Evolutionary conservation across 2,113 vertebrate genomes (phyloP).

Genomic region (Recurvirostra avosetta): DNA sequence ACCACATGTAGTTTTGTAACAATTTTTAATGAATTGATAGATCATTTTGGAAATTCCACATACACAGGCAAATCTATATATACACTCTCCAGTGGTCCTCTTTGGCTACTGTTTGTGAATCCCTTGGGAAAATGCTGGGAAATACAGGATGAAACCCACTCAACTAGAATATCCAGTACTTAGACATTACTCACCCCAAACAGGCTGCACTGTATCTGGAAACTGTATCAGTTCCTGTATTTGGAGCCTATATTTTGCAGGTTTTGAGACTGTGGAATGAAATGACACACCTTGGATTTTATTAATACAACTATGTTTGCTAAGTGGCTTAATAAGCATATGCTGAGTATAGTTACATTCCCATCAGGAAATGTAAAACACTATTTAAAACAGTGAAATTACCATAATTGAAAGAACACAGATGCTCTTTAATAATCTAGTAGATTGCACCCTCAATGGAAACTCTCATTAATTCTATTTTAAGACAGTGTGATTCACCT

Average conservation of each 20-base stretch:
- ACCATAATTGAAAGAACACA: slow-evolving; percentile 67
- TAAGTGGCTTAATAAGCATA: slow-evolving; percentile 50
- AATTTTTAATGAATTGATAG: not conserved
- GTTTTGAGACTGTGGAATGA: not conserved
- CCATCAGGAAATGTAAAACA: slow-evolving; percentile 62
- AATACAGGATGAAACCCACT: not conserved
- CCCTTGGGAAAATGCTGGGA: not conserved
- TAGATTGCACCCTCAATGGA: slow-evolving; percentile 52
- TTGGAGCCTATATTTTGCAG: not conserved
- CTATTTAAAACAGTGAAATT: slow-evolving; percentile 62
- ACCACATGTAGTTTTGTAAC: not conserved
- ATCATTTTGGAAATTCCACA: not conserved
- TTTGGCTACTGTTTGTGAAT: not conserved
- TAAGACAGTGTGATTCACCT: slow-evolving; percentile 59
- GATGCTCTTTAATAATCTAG: slow-evolving; percentile 67
- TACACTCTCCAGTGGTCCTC: not conserved
- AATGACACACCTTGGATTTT: not conserved
- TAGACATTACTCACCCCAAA: rapidly evolving
- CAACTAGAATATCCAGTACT: not conserved
- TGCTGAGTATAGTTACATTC: slow-evolving; percentile 40
- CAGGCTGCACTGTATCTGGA: not conserved
- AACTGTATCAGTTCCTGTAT: not conserved
- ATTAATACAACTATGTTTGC: slow-evolving; percentile 13
- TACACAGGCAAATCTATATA: not conserved
- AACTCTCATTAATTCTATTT: slow-evolving; percentile 68